Evolutionary conservation across 1,140 invertebrate species (phyloP).

Genomic region (Riptortus pedestris): DNA sequence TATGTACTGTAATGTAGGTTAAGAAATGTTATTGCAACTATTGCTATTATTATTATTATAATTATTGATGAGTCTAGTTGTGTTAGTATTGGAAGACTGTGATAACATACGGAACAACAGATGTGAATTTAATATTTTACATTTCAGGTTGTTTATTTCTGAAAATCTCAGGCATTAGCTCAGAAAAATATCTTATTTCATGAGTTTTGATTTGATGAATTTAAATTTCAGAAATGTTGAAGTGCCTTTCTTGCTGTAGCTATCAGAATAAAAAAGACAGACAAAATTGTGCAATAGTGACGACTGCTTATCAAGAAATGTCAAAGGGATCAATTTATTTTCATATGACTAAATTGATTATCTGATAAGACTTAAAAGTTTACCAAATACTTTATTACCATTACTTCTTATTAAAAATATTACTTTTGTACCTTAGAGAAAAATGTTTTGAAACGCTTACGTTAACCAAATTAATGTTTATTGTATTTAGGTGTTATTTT

Average conservation of each 20-base stretch:
- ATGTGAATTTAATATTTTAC: not conserved
- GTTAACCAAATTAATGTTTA: too few relatives aligned
- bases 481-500: too few relatives aligned
- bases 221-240: not conserved
- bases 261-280: too few relatives aligned
- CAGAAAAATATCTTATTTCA: not conserved
- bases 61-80: not conserved
- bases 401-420: too few relatives aligned
- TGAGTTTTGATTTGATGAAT: not conserved
- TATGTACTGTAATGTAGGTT: not conserved
- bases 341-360: too few relatives aligned
- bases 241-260: not conserved
- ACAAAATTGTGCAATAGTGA: too few relatives aligned
- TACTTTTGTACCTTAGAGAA: too few relatives aligned
- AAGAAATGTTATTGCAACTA: not conserved
- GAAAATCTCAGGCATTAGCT: not conserved
- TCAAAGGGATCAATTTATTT: too few relatives aligned
- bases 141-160: not conserved
- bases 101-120: not conserved
- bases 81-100: slow-evolving; percentile 13
- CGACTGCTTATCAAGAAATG: too few relatives aligned
- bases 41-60: not conserved
- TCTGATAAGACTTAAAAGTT: too few relatives aligned
- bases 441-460: too few relatives aligned
- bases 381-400: too few relatives aligned